Base-by-base conservation (phyloP, 92 coral and sea anemone species). In the Zoanthus sansibaricus region DNA sequence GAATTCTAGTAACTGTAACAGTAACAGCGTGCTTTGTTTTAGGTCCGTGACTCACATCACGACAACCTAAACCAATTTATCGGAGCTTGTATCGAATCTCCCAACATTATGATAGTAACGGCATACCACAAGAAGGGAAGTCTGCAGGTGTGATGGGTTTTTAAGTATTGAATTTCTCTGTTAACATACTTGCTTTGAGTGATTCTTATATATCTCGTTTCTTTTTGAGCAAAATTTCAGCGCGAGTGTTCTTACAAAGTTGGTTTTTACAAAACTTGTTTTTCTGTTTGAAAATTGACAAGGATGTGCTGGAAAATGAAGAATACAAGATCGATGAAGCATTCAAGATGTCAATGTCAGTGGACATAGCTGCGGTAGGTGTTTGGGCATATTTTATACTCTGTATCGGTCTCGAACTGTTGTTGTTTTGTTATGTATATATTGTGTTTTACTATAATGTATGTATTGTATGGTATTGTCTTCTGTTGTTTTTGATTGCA, bases 61-160 rank as follows among this genome's bases (percentile, higher is more conserved):
- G 97, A 94, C 58, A 94, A 94, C 74, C 83, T 94, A 45, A 94
- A 94, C 82, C 88, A 92, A 72, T 94, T 94, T 77, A 94, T 94
- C 54, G 97, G 97, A 79, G 97, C 97, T 12, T 94, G 97, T 64
- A 94, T 94, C 78, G 97, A 94, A 86, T 92, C 97, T 9, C 95
- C 97, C 25, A 94, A 94, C 82, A 94, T 94, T 68, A 70, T 94
- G 82, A 77, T 94, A 32, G 95, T 94, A 58, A 90, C 95, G 88
- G 80, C 97, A 18, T 93, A 94, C 78, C 90, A 94, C 83, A 94
- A 93, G 45, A 94, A 94, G 71, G 97, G 97, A 72, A 94, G 97
- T 67, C 48, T 94, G 68, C 95, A 92, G 92, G 97, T 90, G 56
- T 9, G 54, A 49, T 49, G 55, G 12, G 12, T 7, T 49, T 49